These are phyloP conservation scores for Chaitophorus viminalis DNA, from an alignment of 2,888 invertebrate genomes.

Conservation along the genomic window DNA sequence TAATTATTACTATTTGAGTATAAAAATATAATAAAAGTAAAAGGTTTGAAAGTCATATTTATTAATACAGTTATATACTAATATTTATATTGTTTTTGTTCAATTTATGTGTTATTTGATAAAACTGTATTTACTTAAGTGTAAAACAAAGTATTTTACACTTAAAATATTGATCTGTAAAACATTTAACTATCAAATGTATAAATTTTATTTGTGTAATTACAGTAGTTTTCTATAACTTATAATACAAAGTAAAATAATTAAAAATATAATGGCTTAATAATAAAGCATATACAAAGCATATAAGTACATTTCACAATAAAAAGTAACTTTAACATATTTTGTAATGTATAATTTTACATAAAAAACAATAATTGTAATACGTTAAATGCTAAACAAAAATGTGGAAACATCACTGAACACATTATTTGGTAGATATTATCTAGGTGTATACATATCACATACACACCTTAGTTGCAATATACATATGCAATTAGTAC, in stretches of 20 bases:
- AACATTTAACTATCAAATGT: not conserved
- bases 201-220: conserved; percentile 15
- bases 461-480: too few species aligned
- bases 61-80: not conserved
- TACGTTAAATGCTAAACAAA: conserved; percentile 42
- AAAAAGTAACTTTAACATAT: conserved; percentile 6
- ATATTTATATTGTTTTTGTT: too few species aligned
- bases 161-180: not conserved
- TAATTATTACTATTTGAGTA: not conserved
- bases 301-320: conserved; percentile 34
- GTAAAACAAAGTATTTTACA: not conserved
- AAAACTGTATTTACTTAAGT: not conserved
- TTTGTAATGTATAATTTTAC: conserved; percentile 21
- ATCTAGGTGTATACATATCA: not conserved
- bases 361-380: not conserved
- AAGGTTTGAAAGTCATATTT: conserved; percentile 9
- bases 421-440: conserved; percentile 51
- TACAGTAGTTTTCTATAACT: conserved; percentile 20
- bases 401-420: conserved; percentile 43
- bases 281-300: conserved; percentile 35
- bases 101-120: not conserved
- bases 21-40: not conserved
- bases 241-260: conserved; percentile 48
- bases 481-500: not conserved
- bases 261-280: conserved; percentile 16